Evolutionary conservation across 2,888 invertebrate genomes (phyloP).

Genomic region (Clostera curtula): DNA sequence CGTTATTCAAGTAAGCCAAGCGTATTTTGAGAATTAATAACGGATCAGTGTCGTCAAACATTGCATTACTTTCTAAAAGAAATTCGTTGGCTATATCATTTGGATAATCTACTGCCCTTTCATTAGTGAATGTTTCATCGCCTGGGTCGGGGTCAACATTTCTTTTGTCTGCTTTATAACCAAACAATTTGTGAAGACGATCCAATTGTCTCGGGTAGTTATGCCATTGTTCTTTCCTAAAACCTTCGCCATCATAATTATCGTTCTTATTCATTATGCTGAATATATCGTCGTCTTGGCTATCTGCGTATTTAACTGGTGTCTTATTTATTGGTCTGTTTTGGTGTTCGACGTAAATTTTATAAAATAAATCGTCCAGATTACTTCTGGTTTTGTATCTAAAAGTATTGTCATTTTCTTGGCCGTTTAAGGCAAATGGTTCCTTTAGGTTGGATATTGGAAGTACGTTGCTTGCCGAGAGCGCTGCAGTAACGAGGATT

Average conservation of each 20-base stretch:
- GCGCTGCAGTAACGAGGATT: conserved; percentile 48
- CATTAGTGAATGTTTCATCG: conserved; percentile 21
- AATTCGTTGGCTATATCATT: conserved; percentile 37
- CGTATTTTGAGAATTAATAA: conserved; percentile 54
- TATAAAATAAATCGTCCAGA: conserved; percentile 43
- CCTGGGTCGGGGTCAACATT: conserved; percentile 34
- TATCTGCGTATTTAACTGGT: conserved; percentile 25
- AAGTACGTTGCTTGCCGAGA: conserved; percentile 58
- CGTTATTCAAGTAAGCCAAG: conserved; percentile 41
- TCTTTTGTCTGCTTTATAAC: conserved; percentile 29
- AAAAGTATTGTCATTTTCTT: conserved; percentile 54
- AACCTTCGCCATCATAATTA: conserved; percentile 47
- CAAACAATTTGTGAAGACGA: conserved; percentile 43
- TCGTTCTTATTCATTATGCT: conserved; percentile 33
- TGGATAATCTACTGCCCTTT: conserved; percentile 16
- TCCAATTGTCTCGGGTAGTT: conserved; percentile 60
- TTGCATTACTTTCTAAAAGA: conserved; percentile 27
- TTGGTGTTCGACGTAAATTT: conserved; percentile 23
- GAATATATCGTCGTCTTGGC: conserved; percentile 27
- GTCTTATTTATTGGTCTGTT: conserved; percentile 18
- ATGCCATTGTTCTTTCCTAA: conserved; percentile 58
- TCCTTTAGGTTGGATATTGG: conserved; percentile 41
- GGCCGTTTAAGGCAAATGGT: conserved; percentile 31
- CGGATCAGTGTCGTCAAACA: conserved; percentile 46
- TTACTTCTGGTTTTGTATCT: conserved; percentile 37